A percentile compares a stretch with the other conserved stretches of the same genome.
Conservation (phyloP, 2,888 invertebrate genomes). For the Baronia brevicornis region DNA sequence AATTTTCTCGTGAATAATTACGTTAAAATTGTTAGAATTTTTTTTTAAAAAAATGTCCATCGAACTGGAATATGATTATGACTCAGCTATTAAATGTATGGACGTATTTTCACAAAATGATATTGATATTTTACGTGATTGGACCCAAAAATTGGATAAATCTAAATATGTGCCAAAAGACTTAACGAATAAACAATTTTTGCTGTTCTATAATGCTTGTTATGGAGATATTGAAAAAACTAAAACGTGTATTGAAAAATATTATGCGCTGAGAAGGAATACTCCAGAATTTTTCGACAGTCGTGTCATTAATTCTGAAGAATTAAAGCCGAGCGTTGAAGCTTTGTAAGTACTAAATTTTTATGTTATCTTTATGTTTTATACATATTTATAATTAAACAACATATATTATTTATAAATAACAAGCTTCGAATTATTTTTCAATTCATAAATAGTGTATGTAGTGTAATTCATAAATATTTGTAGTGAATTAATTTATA, state of each 20-base stretch:
- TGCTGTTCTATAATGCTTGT: slow-evolving; percentile 80
- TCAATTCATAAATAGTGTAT: no score
- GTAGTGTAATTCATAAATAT: no score
- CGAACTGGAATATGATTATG: slow-evolving; percentile 61
- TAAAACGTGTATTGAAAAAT: slow-evolving; percentile 78
- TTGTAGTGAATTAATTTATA: no score
- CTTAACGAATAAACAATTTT: slow-evolving; percentile 76
- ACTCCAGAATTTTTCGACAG: slow-evolving; percentile 79
- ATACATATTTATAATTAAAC: neutral
- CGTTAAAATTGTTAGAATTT: slow-evolving; percentile 28
- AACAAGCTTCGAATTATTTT: no score
- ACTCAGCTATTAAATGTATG: slow-evolving; percentile 53
- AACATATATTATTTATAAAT: no score
- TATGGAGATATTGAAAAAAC: slow-evolving; percentile 75
- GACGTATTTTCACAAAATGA: slow-evolving; percentile 67
- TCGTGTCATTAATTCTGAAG: slow-evolving; percentile 69
- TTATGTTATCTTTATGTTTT: neutral
- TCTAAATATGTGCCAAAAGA: slow-evolving; percentile 69
- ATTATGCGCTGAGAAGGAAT: slow-evolving; percentile 74
- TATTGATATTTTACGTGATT: slow-evolving; percentile 56
- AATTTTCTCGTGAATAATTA: slow-evolving; percentile 35
- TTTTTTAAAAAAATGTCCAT: slow-evolving; percentile 45
- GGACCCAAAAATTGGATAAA: slow-evolving; percentile 66
- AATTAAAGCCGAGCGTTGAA: slow-evolving; percentile 57
- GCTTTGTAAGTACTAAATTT: slow-evolving; percentile 65